A percentile compares a stretch with the other conserved stretches of the same genome.
Conservation (phyloP, 2,888 invertebrate genomes). For the Scrobipalpa costella region DNA sequence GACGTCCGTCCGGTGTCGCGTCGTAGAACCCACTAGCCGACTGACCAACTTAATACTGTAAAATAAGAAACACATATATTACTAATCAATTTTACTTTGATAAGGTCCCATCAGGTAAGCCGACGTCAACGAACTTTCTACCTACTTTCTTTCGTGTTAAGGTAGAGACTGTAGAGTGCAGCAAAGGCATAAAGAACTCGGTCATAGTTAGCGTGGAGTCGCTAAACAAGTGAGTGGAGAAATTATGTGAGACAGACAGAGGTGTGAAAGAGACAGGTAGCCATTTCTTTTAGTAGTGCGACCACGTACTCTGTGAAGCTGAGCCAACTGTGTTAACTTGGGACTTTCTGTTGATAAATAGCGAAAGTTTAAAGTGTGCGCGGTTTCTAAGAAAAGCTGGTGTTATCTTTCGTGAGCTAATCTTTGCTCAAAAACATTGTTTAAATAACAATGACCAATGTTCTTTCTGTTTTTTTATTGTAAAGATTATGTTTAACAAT, state of each 20-base stretch:
- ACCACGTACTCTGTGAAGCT: slow-evolving; percentile 45
- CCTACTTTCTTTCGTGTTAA: neutral
- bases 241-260: slow-evolving; percentile 72
- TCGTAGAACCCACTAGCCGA: slow-evolving; percentile 75
- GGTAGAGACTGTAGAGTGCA: neutral
- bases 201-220: slow-evolving; percentile 56
- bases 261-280: slow-evolving; percentile 57
- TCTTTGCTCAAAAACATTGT: neutral
- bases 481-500: neutral
- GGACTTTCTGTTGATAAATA: slow-evolving; percentile 29
- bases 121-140: slow-evolving; percentile 32
- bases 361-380: slow-evolving; percentile 13
- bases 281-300: slow-evolving; percentile 63
- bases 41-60: slow-evolving; percentile 78
- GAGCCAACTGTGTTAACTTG: slow-evolving; percentile 22
- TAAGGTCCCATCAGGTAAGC: slow-evolving; percentile 46
- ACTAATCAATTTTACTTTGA: slow-evolving; percentile 48
- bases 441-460: neutral
- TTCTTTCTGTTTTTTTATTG: neutral
- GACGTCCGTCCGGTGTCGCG: slow-evolving; percentile 58
- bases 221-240: slow-evolving; percentile 81
- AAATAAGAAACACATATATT: slow-evolving; percentile 80
- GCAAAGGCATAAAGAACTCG: slow-evolving; percentile 42
- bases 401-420: neutral
- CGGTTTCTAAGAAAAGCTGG: neutral